Percentiles rank a stretch among this genome's conserved stretches.
Evolutionary conservation across 2,113 vertebrate species (phyloP).

Genomic region (Aythya baeri): DNA sequence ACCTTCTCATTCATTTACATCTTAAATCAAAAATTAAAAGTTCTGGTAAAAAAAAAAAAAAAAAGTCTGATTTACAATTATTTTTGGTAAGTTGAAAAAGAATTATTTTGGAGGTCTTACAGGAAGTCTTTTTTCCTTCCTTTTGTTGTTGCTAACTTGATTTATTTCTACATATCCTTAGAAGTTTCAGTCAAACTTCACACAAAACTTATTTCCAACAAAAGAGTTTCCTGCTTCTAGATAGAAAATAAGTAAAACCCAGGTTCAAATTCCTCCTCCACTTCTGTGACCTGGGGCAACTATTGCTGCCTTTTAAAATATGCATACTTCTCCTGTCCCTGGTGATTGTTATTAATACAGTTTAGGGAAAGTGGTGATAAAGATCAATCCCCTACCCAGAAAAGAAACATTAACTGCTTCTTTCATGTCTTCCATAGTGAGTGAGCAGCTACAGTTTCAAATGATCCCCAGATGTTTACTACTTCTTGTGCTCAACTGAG

Average conservation of each 20-base stretch:
- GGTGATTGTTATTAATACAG: constrained; percentile 62
- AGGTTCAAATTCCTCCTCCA: background rate
- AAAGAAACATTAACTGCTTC: constrained; percentile 36
- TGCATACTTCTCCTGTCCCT: constrained; percentile 1
- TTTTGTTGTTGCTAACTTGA: background rate
- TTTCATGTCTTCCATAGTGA: constrained; percentile 33
- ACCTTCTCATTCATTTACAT: background rate
- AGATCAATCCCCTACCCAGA: constrained; percentile 41
- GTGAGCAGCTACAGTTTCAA: constrained; percentile 41
- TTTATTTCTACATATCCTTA: constrained; percentile 16
- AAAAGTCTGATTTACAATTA: background rate
- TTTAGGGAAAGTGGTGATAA: constrained; percentile 48
- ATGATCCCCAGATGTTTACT: constrained; percentile 24
- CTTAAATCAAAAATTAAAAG: background rate
- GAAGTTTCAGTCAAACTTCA: constrained; percentile 11
- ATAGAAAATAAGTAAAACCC: constrained; percentile 26
- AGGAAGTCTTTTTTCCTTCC: background rate
- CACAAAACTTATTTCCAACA: constrained; percentile 28
- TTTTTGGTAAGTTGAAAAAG: background rate
- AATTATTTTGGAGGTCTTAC: background rate
- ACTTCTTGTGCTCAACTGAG: background rate
- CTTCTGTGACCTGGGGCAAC: constrained; percentile 36
- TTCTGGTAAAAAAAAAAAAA: background rate
- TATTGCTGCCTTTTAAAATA: constrained; percentile 32
- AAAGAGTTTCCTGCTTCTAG: background rate